These are phyloP conservation scores for Emydocephalus ijimae DNA, from an alignment of 2,113 vertebrate species.

Conservation along the genomic window DNA sequence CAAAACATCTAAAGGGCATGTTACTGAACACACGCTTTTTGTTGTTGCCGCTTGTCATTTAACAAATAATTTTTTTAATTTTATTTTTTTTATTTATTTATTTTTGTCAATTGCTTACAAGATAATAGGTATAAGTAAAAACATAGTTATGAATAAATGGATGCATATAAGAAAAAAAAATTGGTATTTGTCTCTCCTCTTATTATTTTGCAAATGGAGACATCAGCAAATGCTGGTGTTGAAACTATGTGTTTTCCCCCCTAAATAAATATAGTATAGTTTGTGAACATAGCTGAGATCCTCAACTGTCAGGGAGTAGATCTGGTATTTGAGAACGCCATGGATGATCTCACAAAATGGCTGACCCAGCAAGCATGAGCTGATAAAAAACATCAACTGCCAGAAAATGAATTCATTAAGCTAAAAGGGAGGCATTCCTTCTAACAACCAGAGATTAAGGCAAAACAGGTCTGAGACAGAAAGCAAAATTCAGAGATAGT, in stretches of 20 bases:
- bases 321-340: background rate
- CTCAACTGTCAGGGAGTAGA: background rate
- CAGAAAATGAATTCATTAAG: background rate
- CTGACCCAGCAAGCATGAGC: background rate
- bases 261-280: background rate
- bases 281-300: background rate
- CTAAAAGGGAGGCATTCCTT: background rate
- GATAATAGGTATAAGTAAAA: no score
- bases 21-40: background rate
- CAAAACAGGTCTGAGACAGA: background rate
- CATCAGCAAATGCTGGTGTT: background rate
- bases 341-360: background rate
- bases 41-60: slow-evolving; percentile 33
- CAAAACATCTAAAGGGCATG: background rate
- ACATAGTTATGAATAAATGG: no score
- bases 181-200: background rate
- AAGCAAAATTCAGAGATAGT: background rate
- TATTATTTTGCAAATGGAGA: background rate
- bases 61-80: background rate
- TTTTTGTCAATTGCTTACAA: no score
- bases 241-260: background rate
- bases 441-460: background rate
- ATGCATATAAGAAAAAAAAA: background rate
- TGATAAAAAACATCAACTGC: background rate
- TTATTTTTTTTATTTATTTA: no score